Base-by-base conservation (phyloP, 2,888 invertebrate genomes). In the Chrysopilus asiliformis region DNA sequence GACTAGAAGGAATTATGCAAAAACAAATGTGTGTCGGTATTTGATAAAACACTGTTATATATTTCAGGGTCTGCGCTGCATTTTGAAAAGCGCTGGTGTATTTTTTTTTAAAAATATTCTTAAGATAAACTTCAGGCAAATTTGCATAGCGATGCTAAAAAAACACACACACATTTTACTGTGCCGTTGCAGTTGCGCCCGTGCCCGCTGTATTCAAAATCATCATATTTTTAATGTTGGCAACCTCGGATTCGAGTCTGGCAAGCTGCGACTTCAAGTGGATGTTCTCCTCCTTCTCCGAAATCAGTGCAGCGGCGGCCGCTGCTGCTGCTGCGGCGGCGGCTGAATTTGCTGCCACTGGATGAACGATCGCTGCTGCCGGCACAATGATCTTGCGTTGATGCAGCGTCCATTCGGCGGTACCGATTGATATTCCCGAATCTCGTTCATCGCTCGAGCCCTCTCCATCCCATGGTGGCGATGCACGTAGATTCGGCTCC, bases 361-460 rank as follows among this genome's bases (percentile, higher is more conserved):
- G 24, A n/a, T n/a, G n/a, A n/a, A n/a, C n/a, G n/a, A n/a, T n/a
- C n/a, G n/a, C n/a, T n/a, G n/a, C n/a, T 40, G 27, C 32, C 18
- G 49, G 46, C 0, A 46, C 47, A 3, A 57, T 41, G 2, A 29
- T 33, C 34, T 34, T 38, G 4, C 34, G 34, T 24, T 34, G 34
- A 33, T 56, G 54, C 36, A 52, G 55, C 42, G 55, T 60, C 66
- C 53, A 64, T 43, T 63, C 64, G 16, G 56, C 49, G 19, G 59
- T 57, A 38, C 53, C 86, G 37, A 86, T 64, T 1, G 87, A 87
- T 47, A 89, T 89, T 5, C 89, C 89, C 1, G 87, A 87, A 55
- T 90, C 89, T 6, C 89, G 67, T 58, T 89, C 89, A 57, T 89
- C 89, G 51, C 86, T 85, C 38, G 86, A 87, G 19, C 87, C 87